Percentiles rank a stretch among this genome's conserved stretches.
Conservation (phyloP, 2,797 vertebrate species). For the Dendrocincla tyrannina region DNA sequence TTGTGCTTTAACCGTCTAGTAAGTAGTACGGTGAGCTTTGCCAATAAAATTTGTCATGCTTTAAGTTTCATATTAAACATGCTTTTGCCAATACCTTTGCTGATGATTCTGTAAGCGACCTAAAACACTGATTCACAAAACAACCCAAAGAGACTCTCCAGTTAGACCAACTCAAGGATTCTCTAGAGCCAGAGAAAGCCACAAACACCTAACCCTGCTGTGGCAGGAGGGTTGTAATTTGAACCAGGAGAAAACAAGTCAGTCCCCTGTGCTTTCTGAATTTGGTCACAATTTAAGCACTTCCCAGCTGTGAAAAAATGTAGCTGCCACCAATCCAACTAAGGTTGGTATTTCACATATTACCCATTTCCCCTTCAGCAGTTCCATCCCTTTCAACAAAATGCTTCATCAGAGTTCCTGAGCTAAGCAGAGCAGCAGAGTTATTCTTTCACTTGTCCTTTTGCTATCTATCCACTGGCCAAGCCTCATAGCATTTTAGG, state of each 20-base stretch:
- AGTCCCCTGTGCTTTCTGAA: background rate
- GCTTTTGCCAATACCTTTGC: background rate
- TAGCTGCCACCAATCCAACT: background rate
- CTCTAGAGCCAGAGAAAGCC: background rate
- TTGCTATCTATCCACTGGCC: background rate
- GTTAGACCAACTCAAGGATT: background rate
- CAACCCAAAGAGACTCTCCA: background rate
- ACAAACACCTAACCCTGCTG: background rate
- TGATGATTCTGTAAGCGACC: background rate
- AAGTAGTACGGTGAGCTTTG: background rate
- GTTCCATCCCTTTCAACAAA: conserved; percentile 27
- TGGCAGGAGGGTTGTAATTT: background rate
- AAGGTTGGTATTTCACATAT: background rate
- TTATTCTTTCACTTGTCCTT: background rate
- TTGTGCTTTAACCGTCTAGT: background rate
- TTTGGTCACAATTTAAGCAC: background rate
- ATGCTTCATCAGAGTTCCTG: background rate
- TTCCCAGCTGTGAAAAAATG: background rate
- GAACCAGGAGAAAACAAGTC: background rate
- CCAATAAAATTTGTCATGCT: background rate
- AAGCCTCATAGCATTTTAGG: background rate
- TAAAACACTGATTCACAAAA: background rate
- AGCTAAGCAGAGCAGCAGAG: background rate
- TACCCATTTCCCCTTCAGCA: background rate
- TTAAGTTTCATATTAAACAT: background rate